Base-by-base conservation (phyloP, 2,113 vertebrate species). In the Zosterops japonicus region DNA sequence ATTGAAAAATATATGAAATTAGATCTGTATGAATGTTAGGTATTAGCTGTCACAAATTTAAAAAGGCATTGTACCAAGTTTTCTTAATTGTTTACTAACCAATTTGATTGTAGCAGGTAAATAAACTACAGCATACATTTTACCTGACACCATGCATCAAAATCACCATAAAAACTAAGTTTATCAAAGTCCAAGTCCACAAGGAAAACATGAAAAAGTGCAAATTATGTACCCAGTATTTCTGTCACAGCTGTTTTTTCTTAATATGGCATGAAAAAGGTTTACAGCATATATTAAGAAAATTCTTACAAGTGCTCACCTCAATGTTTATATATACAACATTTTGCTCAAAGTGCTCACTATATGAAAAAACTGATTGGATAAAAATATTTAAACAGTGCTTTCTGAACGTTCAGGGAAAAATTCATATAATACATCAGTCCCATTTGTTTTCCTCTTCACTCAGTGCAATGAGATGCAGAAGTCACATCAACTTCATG, bases 181-280 rank as follows among this genome's bases (percentile, higher is more conserved):
- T 98, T 98, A 98, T 98, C 98, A 98, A 98, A 98, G 96, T 98
- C 97, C 96, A 95, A 90, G 95, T 98, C 97, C 92, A 95, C 92
- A 92, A 97, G 79, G 69, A 98, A 97, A 98, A 97, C 94, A 97
- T 95, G 92, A 97, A 97, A 98, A 97, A 98, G 96, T 97, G 97
- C 97, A 98, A 98, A 98, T 96, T 97, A 97, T 96, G 91, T 98
- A 97, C 95, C 97, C 97, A 96, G 96, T 93, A 97, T 96, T 96
- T 96, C 93, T 95, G 91, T 96, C 93, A 97, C 87, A 94, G 57
- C 90, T 96, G 91, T 70, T 90, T 97, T 93, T 97, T 93, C 96
- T 97, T 92, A 97, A 95, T 89, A 97, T 53, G 91, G 89, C 95
- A 97, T 96, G 96, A 92, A 96, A 97, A 95, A 98, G 94, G 92